Conservation (phyloP, 2,888 invertebrate species). For the Eumacrocentrus americanus region DNA sequence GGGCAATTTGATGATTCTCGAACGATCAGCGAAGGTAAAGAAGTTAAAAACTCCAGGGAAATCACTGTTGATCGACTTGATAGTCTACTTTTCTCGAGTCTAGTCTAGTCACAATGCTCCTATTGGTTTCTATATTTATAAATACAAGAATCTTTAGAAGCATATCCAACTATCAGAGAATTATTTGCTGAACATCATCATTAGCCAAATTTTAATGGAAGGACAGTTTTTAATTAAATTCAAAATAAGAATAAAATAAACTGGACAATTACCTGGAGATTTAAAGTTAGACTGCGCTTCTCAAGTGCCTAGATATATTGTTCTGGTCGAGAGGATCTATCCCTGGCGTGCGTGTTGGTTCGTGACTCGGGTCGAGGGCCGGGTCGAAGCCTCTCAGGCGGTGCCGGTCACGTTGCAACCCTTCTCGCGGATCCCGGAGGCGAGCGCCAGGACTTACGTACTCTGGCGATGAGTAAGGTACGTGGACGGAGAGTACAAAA, state of each 20-base stretch:
- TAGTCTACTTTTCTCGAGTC: no score
- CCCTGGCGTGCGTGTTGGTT: conserved; percentile 52
- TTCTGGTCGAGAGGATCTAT: conserved; percentile 42
- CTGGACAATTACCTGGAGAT: conserved; percentile 15
- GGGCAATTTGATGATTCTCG: neutral
- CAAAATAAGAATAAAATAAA: neutral
- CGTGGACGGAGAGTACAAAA: conserved; percentile 25
- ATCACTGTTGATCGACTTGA: no score
- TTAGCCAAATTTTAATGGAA: no score
- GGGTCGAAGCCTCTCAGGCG: conserved; percentile 24
- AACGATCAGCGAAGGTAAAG: neutral
- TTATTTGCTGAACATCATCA: no score
- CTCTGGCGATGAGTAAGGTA: conserved; percentile 14
- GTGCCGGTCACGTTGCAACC: conserved; percentile 39
- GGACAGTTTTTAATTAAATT: no score
- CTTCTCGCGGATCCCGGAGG: conserved; percentile 41
- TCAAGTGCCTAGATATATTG: conserved; percentile 8
- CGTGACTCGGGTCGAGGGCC: conserved; percentile 47
- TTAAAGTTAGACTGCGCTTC: conserved; percentile 1
- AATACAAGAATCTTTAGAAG: no score
- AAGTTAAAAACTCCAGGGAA: neutral
- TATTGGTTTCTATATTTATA: no score
- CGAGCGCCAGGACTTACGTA: conserved; percentile 23
- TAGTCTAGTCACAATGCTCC: no score
- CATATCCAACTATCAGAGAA: no score